These are phyloP conservation scores for Gobius niger DNA, from an alignment of 2,113 vertebrate genomes.

Conservation along the genomic window DNA sequence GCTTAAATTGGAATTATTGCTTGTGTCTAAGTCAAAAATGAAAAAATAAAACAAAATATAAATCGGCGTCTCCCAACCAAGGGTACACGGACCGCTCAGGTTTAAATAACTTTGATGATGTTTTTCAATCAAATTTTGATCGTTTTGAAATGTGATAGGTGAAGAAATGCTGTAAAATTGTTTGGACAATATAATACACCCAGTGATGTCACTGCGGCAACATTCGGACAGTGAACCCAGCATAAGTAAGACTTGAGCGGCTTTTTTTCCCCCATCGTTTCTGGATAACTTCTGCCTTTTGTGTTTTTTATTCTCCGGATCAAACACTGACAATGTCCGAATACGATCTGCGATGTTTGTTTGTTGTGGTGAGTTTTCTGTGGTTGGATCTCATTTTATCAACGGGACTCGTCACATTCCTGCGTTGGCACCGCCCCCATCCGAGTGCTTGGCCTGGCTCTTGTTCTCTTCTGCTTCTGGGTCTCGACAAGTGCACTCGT, in stretches of 20 bases:
- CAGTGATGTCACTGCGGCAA: background rate
- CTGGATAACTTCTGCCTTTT: conserved; percentile 12
- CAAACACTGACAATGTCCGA: conserved; percentile 19
- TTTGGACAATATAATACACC: background rate
- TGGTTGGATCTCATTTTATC: conserved; percentile 47
- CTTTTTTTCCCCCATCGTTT: conserved; percentile 6
- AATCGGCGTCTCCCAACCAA: no score
- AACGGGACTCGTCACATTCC: conserved; percentile 47
- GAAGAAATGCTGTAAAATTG: background rate
- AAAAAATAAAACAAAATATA: background rate
- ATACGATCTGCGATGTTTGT: conserved; percentile 28
- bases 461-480: conserved; percentile 92
- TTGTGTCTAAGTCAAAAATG: background rate
- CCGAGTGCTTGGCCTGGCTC: conserved; percentile 51
- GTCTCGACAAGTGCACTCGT: conserved; percentile 94
- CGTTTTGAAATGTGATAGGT: background rate
- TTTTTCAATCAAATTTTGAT: background rate
- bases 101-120: no score
- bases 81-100: no score
- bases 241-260: conserved; percentile 12
- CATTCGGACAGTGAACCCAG: conserved; percentile 16
- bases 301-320: conserved; percentile 25
- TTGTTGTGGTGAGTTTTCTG: conserved; percentile 45
- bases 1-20: no score
- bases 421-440: conserved; percentile 28